These are phyloP conservation scores for Pristionchus maxplancki DNA, from an alignment of 2,888 invertebrate species.

Conservation along the genomic window DNA sequence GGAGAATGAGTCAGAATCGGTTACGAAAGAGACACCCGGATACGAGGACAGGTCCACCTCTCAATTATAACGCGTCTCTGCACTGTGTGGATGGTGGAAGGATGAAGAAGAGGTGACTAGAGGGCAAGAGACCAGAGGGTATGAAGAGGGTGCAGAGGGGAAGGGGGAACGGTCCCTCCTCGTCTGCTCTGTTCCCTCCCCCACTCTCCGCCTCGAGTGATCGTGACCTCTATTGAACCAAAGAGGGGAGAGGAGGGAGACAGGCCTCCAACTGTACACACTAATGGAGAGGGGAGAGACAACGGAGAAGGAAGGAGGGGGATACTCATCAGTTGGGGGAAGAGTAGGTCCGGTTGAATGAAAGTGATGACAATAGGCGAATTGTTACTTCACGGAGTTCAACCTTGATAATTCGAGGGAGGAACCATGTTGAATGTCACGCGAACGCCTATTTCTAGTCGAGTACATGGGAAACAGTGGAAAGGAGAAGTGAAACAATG, in stretches of 20 bases:
- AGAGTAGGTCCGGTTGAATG: neutral
- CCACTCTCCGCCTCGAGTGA: neutral
- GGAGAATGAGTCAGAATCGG: slow-evolving; percentile 7
- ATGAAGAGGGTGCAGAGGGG: neutral
- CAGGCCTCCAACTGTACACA: slow-evolving; percentile 38
- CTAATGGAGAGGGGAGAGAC: slow-evolving; percentile 1
- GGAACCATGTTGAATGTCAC: neutral
- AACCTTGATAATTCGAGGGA: neutral
- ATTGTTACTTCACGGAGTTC: neutral
- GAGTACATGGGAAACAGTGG: neutral
- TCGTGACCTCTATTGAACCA: slow-evolving; percentile 38
- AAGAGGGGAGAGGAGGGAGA: slow-evolving; percentile 2
- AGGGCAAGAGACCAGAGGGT: neutral
- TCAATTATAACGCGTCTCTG: slow-evolving; percentile 44
- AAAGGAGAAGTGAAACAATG: neutral
- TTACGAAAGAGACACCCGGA: neutral
- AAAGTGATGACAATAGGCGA: neutral
- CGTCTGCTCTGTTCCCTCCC: neutral
- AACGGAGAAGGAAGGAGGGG: neutral
- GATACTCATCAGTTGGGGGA: neutral
- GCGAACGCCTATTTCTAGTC: neutral
- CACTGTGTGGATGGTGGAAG: slow-evolving; percentile 2
- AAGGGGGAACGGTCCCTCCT: neutral
- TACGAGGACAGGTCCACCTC: slow-evolving; percentile 14
- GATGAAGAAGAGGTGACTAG: neutral